phyloP scores from a whole-genome alignment of 2,113 vertebrate species.

The Nesogale talazaci region DNA sequence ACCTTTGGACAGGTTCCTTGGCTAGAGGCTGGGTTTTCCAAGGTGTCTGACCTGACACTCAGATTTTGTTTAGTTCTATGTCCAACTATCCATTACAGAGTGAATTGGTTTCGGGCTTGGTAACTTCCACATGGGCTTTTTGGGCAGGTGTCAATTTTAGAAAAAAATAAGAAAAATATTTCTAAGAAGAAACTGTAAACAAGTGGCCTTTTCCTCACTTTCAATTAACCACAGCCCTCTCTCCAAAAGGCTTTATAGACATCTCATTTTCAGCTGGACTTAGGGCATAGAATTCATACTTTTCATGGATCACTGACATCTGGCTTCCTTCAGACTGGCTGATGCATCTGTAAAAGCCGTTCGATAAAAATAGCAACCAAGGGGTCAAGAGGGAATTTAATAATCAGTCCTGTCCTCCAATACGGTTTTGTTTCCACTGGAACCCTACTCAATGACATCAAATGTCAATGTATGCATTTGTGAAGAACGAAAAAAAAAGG shows the following conservation, averaged over 20 bases:
- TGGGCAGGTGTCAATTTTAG: constrained; percentile 25
- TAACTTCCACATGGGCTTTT: constrained; percentile 42
- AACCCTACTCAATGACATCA: constrained; percentile 71
- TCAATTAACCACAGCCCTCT: constrained; percentile 50
- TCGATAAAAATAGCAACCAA: constrained; percentile 72
- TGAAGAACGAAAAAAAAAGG: constrained; percentile 76
- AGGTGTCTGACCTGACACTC: not conserved
- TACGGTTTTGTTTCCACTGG: constrained; percentile 69
- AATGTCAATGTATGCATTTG: constrained; percentile 78
- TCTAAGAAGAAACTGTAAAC: constrained; percentile 41
- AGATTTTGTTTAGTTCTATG: not conserved
- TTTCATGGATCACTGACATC: constrained; percentile 64
- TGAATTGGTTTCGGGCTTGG: constrained; percentile 58
- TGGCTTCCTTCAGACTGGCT: constrained; percentile 63
- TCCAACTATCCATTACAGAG: constrained; percentile 30
- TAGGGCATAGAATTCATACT: constrained; percentile 10
- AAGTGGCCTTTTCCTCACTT: constrained; percentile 31
- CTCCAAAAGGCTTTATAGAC: constrained; percentile 3
- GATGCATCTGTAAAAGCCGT: constrained; percentile 56
- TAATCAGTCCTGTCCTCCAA: constrained; percentile 63
- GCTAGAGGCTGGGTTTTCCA: not conserved
- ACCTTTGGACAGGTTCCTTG: not conserved
- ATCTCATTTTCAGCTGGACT: constrained; percentile 11
- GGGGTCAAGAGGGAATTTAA: constrained; percentile 59
- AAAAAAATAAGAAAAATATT: not conserved